A percentile compares a stretch with the other conserved stretches of the same genome.
Conservation (phyloP, 2,113 vertebrate genomes). For the Sorex fumeus region DNA sequence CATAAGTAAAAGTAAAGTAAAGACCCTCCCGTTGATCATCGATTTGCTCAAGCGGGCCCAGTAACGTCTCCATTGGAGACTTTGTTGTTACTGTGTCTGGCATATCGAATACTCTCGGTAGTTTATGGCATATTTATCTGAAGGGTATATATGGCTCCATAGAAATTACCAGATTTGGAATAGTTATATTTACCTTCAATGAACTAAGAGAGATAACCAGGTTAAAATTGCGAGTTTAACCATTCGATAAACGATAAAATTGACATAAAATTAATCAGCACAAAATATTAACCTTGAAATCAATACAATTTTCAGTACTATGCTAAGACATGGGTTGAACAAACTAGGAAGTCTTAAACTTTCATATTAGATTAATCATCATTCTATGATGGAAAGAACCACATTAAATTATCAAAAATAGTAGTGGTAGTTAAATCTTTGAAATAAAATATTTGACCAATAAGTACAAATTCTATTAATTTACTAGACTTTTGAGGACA, state of each 20-base stretch:
- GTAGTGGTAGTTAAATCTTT: neutral
- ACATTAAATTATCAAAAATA: neutral
- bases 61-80: no score
- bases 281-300: neutral
- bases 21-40: no score
- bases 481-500: neutral
- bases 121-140: neutral
- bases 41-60: no score
- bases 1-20: no score
- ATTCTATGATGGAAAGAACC: neutral
- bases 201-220: neutral
- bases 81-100: no score
- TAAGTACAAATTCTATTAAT: neutral
- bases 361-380: neutral
- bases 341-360: neutral
- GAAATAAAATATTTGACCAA: constrained; percentile 9
- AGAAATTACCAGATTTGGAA: constrained; percentile 20
- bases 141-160: neutral
- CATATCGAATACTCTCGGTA: no score
- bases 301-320: neutral
- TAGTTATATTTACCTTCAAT: neutral
- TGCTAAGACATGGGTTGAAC: neutral
- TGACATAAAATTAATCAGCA: neutral
- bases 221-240: constrained; percentile 26
- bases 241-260: neutral